These are phyloP conservation scores for Jacana jacana DNA, from an alignment of 2,113 vertebrate species.

Conservation along the genomic window DNA sequence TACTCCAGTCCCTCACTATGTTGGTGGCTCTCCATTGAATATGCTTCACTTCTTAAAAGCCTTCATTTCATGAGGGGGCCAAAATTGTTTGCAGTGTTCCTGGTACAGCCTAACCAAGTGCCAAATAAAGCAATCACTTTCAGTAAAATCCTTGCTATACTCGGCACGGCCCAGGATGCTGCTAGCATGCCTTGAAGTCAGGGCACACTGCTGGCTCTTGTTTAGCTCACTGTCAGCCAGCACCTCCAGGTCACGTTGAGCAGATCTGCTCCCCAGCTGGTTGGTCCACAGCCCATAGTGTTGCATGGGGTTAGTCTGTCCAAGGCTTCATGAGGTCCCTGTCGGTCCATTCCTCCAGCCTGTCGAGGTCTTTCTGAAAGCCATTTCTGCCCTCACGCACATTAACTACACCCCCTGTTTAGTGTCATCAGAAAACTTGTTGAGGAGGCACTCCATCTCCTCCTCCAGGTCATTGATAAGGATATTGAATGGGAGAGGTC, in stretches of 20 bases:
- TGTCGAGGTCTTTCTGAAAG: background rate
- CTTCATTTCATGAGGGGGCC: background rate
- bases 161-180: background rate
- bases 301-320: background rate
- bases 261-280: background rate
- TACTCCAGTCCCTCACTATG: background rate
- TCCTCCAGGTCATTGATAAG: background rate
- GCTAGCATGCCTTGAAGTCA: background rate
- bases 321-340: background rate
- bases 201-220: background rate
- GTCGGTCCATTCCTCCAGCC: background rate
- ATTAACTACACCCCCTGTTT: background rate
- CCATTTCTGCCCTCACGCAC: background rate
- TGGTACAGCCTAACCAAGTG: background rate
- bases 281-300: rapidly evolving
- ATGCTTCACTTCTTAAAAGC: background rate
- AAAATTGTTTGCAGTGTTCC: background rate
- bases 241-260: background rate
- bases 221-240: background rate
- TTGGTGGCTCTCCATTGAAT: background rate
- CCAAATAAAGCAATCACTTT: background rate
- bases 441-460: background rate
- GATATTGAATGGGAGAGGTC: background rate
- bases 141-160: no score
- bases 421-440: background rate